These are phyloP conservation scores for Percopsis transmontana DNA, from an alignment of 2,113 vertebrate genomes.

Conservation along the genomic window DNA sequence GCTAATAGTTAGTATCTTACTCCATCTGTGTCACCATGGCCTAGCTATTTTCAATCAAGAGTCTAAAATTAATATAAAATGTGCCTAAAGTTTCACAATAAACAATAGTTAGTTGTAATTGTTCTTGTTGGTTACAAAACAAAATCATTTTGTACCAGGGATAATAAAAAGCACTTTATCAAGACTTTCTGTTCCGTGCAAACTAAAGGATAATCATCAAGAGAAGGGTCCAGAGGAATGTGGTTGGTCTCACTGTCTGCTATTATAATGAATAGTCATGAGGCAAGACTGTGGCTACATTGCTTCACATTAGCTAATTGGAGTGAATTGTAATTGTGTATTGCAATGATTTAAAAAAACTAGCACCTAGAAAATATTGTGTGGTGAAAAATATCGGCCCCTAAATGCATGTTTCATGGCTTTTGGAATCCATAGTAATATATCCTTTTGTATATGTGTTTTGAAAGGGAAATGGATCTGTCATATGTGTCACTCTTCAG, in stretches of 20 bases:
- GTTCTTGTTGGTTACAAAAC: background rate
- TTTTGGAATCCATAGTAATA: too few species aligned
- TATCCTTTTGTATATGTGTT: too few species aligned
- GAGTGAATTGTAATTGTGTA: too few species aligned
- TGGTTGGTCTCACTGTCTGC: background rate
- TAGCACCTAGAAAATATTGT: background rate
- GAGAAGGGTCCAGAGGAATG: background rate
- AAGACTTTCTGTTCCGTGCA: too few species aligned
- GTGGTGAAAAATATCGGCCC: background rate
- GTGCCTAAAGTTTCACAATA: background rate
- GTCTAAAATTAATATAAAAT: too few species aligned
- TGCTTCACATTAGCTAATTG: constrained; percentile 39
- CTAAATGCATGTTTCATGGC: background rate
- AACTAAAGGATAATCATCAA: too few species aligned
- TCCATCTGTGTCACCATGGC: too few species aligned
- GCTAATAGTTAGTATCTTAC: too few species aligned
- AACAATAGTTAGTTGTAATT: constrained; percentile 1
- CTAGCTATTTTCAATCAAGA: too few species aligned
- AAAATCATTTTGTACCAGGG: background rate
- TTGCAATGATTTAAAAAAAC: background rate
- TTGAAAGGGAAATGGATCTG: too few species aligned
- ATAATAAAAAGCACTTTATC: too few species aligned
- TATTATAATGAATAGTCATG: background rate
- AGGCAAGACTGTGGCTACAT: background rate
- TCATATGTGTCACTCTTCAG: too few species aligned